Evolutionary conservation across 37 sponge, comb jelly and placozoan species (phyloP).

Genomic region (Geodia barretti): DNA sequence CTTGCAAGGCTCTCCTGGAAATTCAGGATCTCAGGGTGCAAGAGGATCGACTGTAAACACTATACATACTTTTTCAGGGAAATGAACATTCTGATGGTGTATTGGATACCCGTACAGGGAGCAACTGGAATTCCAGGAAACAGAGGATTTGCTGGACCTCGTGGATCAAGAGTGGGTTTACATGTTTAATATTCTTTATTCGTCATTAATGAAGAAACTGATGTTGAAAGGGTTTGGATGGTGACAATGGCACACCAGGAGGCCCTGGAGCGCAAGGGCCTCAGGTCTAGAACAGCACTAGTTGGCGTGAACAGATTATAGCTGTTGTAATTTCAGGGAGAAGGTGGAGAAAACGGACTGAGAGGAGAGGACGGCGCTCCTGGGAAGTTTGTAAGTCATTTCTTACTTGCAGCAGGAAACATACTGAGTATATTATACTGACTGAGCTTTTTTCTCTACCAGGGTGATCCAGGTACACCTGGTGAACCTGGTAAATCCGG

Average conservation of each 20-base stretch:
- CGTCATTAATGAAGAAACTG: neutral
- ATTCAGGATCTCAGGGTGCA: conserved; percentile 26
- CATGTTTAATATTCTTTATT: neutral
- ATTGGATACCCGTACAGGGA: conserved; percentile 14
- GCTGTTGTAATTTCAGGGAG: conserved; percentile 24
- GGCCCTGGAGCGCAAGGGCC: conserved; percentile 6
- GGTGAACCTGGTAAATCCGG: conserved; percentile 49
- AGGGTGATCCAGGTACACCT: conserved; percentile 61
- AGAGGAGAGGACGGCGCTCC: conserved; percentile 55
- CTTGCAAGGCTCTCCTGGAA: conserved; percentile 28
- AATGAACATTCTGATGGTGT: neutral
- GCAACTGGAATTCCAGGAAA: conserved; percentile 26
- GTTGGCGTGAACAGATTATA: neutral
- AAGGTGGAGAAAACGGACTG: conserved; percentile 50
- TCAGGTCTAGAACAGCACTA: neutral
- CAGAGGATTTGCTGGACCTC: conserved; percentile 43
- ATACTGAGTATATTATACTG: too few species aligned
- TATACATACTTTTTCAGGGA: neutral
- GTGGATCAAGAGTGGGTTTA: conserved; percentile 33
- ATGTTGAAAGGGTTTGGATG: neutral
- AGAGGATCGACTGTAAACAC: conserved; percentile 25
- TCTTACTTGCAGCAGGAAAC: too few species aligned
- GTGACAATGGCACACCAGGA: conserved; percentile 5
- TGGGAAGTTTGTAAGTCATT: conserved; percentile 33
- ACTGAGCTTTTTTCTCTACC: neutral